Evolutionary conservation across 2,888 invertebrate species (phyloP).

Genomic region (Doris montereyensis): DNA sequence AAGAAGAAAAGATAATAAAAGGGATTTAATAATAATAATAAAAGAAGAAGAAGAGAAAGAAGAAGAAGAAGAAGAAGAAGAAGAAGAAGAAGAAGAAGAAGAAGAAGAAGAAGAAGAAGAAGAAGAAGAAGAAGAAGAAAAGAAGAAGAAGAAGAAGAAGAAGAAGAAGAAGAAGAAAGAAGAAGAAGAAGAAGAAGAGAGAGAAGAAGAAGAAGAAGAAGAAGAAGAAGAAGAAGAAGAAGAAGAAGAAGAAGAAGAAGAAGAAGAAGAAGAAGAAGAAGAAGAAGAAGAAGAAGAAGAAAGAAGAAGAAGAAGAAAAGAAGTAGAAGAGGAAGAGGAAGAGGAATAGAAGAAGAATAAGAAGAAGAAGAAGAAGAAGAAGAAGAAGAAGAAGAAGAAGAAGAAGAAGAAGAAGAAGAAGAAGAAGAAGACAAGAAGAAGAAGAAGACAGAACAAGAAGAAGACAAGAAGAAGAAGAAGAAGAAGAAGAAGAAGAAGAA

Average conservation of each 20-base stretch:
- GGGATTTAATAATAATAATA: not conserved
- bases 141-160: not conserved
- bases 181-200: not conserved
- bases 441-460: not conserved
- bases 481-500: not conserved
- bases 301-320: not conserved
- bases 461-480: not conserved
- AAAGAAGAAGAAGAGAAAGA: not conserved
- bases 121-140: not conserved
- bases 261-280: conserved; percentile 21
- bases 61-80: conserved; percentile 5
- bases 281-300: conserved; percentile 5
- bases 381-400: not conserved
- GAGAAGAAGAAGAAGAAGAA: not conserved
- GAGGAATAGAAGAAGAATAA: not conserved
- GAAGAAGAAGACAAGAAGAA: not conserved
- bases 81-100: conserved; percentile 19
- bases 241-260: conserved; percentile 16
- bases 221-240: not conserved
- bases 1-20: not conserved
- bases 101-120: conserved; percentile 22
- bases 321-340: not conserved
- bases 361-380: not conserved
- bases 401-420: not conserved
- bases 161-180: not conserved